Evolutionary conservation across 2,113 vertebrate genomes (phyloP).

Genomic region (Serranochromis macrocephalus): DNA sequence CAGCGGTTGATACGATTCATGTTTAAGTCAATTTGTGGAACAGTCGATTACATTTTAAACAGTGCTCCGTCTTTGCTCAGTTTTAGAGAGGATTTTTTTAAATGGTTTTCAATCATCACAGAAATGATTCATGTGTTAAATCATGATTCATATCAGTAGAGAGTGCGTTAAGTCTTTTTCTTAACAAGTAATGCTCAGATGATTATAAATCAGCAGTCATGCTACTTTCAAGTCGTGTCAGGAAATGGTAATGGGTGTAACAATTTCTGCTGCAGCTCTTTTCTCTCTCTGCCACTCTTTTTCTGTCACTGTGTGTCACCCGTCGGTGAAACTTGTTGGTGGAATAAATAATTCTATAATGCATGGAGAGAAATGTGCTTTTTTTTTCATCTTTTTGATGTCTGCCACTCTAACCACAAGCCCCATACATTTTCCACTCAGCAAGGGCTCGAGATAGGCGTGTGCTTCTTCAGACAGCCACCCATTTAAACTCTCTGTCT

Average conservation of each 20-base stretch:
- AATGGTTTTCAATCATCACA: neutral
- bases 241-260: constrained; percentile 11
- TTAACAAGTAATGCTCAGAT: neutral
- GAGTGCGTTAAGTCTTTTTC: neutral
- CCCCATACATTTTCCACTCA: constrained; percentile 56
- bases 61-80: neutral
- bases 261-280: neutral
- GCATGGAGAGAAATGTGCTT: neutral
- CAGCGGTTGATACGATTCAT: neutral
- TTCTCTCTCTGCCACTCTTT: constrained; percentile 6
- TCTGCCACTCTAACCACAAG: constrained; percentile 67
- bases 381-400: constrained; percentile 17
- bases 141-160: neutral
- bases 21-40: neutral
- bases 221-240: neutral
- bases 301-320: constrained; percentile 10
- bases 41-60: neutral
- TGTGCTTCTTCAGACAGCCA: neutral
- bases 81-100: neutral
- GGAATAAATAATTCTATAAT: constrained; percentile 22
- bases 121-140: neutral
- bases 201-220: neutral
- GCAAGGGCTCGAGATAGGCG: neutral
- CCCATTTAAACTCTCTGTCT: neutral
- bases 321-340: constrained; percentile 1